These are phyloP conservation scores for Drosophila mimica DNA, from an alignment of 2,888 invertebrate species.

Conservation along the genomic window DNA sequence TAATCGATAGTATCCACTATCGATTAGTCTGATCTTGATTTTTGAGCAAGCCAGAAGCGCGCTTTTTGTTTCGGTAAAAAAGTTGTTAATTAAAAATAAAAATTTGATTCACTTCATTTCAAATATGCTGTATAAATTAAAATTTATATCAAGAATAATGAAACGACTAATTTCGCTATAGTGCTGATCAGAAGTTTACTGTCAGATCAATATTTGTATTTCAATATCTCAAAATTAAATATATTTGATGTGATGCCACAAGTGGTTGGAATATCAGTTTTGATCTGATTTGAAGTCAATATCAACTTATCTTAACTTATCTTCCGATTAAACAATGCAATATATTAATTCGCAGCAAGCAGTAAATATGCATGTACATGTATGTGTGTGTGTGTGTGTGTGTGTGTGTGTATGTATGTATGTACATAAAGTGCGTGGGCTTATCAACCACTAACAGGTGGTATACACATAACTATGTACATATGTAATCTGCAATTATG, in stretches of 20 bases:
- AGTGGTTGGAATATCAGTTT: neutral
- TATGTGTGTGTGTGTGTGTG: neutral
- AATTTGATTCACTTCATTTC: neutral
- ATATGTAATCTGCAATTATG: neutral
- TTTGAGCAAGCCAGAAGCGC: no score
- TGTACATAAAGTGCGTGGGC: constrained; percentile 22
- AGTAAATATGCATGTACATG: neutral
- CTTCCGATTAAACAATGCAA: neutral
- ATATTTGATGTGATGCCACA: neutral
- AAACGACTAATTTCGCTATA: no score
- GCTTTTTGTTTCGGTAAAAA: no score
- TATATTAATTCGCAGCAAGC: neutral
- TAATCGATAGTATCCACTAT: no score
- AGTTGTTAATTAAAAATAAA: no score
- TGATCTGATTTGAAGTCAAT: neutral
- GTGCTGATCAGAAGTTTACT: neutral
- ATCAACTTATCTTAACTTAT: neutral
- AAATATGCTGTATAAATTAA: neutral
- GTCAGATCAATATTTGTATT: neutral
- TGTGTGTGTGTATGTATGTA: neutral
- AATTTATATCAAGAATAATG: neutral
- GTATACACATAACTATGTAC: constrained; percentile 17
- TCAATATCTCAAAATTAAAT: neutral
- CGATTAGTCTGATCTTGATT: no score
- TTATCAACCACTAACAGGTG: constrained; percentile 31